Evolutionary conservation across 2,797 vertebrate genomes (phyloP), one percentile per base, ranked within the genome.

Genomic region (Propithecus deckenii): DNA sequence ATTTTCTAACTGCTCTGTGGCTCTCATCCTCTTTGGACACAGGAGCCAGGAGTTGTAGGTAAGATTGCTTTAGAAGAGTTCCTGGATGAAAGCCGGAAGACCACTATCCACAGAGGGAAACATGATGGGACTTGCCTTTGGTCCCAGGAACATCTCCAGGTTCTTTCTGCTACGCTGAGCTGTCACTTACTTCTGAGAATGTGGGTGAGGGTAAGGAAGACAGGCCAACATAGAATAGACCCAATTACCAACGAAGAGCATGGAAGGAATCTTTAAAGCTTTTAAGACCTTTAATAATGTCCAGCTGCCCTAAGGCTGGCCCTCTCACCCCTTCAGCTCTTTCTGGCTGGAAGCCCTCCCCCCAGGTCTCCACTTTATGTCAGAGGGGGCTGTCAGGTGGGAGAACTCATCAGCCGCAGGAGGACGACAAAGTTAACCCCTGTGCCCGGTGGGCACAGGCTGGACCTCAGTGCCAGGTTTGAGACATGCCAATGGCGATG

Each of bases 221-320:
- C 10, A 11, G 57, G 83, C 57, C 50, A 35, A 32, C n/a, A 41
- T 9, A 72, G n/a, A 7, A 35, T n/a, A 12, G 38, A 46, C 69
- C 79, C 30, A 35, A 7, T 92, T 61, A 89, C 63, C 94, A 78
- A 81, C 55, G 89, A 91, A 96, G 43, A 67, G 69, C 28, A 72
- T 5, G 18, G 22, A 46, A 88, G 79, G 59, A 48, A 91, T 8
- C 55, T 61, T 59, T 63, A 30, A 80, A 0, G 74, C 46, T 86
- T 83, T 91, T 18, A 86, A 96, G 93, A 76, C 71, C 35, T 97
- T 97, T 98, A 97, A 96, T 96, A 38, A 93, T 1, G 7, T 63
- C 25, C 46, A 13, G 23, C 35, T 72, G 94, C 23, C 48, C 76
- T 80, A 88, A 69, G 46, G 55, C 59, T 25, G 74, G 61, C 22